phyloP scores from a whole-genome alignment of 2,888 invertebrate genomes.

The Napeogenes inachia region DNA sequence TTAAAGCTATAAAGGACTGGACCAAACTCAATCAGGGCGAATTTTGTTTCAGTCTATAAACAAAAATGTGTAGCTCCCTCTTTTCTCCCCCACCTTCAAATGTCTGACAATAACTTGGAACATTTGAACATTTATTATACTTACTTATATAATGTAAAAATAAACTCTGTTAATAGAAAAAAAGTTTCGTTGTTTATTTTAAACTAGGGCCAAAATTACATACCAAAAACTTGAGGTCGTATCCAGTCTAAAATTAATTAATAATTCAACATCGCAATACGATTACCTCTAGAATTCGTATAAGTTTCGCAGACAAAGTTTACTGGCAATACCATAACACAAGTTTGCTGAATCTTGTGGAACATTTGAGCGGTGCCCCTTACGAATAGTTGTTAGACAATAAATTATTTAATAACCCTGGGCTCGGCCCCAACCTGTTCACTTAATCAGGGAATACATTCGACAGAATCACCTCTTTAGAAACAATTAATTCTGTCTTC shows the following conservation, averaged over 20 bases:
- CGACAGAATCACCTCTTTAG: constrained; percentile 65
- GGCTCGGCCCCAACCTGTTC: constrained; percentile 55
- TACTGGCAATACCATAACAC: constrained; percentile 58
- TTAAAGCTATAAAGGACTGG: constrained; percentile 71
- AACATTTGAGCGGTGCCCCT: constrained; percentile 59
- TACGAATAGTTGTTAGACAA: constrained; percentile 69
- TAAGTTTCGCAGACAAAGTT: constrained; percentile 59
- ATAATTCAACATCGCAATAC: constrained; percentile 6
- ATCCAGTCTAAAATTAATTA: constrained; percentile 10
- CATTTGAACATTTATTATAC: background rate
- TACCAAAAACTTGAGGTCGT: background rate
- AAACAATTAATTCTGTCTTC: constrained; percentile 66
- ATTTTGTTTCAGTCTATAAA: constrained; percentile 37
- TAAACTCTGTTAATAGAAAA: too few relatives aligned
- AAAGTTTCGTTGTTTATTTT: background rate
- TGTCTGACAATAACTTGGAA: background rate
- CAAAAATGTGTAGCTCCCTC: constrained; percentile 35
- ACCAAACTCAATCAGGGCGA: constrained; percentile 65
- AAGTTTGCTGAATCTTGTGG: constrained; percentile 62
- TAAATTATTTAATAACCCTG: constrained; percentile 75
- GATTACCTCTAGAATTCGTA: constrained; percentile 47
- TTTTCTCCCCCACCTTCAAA: background rate
- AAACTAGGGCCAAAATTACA: background rate
- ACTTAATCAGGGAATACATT: constrained; percentile 70
- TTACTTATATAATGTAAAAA: too few relatives aligned